phyloP scores from a whole-genome alignment of 2,113 vertebrate species.

The Rostratula benghalensis region DNA sequence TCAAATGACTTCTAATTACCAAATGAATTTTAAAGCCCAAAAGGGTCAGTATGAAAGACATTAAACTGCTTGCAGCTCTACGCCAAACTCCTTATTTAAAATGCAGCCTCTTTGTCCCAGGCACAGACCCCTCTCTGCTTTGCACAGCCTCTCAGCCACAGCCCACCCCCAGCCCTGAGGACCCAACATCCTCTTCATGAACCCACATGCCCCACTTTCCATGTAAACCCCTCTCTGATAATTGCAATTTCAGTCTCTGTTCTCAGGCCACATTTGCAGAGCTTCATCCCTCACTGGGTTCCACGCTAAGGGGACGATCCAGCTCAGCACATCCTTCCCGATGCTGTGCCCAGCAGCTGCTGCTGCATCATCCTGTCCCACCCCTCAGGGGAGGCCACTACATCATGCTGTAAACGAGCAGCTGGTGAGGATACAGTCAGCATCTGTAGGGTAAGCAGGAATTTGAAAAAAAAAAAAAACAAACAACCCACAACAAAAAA shows the following conservation, averaged over 20 bases:
- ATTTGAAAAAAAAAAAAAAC: neutral
- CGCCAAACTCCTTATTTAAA: neutral
- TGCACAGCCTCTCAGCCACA: neutral
- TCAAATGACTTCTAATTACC: neutral
- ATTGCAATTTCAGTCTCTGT: neutral
- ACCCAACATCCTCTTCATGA: rapidly evolving
- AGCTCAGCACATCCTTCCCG: neutral
- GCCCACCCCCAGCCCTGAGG: neutral
- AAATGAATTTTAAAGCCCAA: neutral
- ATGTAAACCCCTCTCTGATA: rapidly evolving
- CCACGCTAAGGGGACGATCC: neutral
- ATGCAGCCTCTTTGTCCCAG: neutral
- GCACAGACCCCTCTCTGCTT: neutral
- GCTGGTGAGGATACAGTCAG: neutral
- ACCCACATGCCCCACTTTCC: neutral
- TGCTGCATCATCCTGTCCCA: neutral
- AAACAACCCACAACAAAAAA: too few species aligned
- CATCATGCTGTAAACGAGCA: neutral
- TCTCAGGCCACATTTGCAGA: neutral
- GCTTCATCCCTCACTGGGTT: neutral
- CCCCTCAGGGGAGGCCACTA: neutral
- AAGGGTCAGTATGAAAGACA: neutral
- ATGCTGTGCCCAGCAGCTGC: neutral
- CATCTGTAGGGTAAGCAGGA: neutral
- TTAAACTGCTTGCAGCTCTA: neutral